Evolutionary conservation across 1,140 invertebrate species (phyloP), one percentile per base, ranked within the genome.

Genomic region (Glossosoma conforme): DNA sequence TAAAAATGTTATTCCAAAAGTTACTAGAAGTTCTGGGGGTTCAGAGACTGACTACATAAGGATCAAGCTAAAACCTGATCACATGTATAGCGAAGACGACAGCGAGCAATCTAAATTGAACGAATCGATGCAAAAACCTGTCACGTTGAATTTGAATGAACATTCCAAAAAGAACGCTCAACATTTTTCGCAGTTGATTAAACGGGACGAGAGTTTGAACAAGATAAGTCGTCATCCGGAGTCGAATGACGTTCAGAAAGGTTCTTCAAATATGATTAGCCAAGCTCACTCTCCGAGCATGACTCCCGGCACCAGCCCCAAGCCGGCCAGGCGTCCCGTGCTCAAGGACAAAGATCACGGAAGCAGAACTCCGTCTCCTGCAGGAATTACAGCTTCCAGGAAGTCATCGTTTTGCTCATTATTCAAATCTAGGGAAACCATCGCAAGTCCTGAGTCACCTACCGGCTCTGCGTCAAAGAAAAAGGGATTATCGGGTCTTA

Each of bases 321-420:
- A 75, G 49, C 63, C 63, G 4, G 54, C 62, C 43, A 58, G 70
- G 24, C 65, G 67, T 60, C 53, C 56, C 18, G 18, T 59, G 22
- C 54, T 64, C 1, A 35, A 66, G 52, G 64, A 43, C 57, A 65
- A 62, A 40, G 62, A 47, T 38, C 59, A 19, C 44, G 66, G 61
- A 44, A 75, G 65, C 53, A 67, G 74, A 20, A 77, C 73, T 11
- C 72, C 66, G 25, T 78, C 72, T 5, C 74, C 76, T 6, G 68
- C 68, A 13, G 69, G 67, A 0, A 65, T 55, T 5, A 65, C 80
- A 0, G 76, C 83, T 0, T 87, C 86, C 0, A 73, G 87, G 35
- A 88, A 88, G 62, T 87, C 83, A 54, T 89, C 86, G 15, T 88
- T 89, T 58, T 81, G 85, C 52, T 87, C 84, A 1, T 65, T 90